A percentile compares a stretch with the other conserved stretches of the same genome.
These are phyloP conservation scores for Pteruthius melanotis DNA, from an alignment of 2,113 vertebrate genomes.

Conservation along the genomic window DNA sequence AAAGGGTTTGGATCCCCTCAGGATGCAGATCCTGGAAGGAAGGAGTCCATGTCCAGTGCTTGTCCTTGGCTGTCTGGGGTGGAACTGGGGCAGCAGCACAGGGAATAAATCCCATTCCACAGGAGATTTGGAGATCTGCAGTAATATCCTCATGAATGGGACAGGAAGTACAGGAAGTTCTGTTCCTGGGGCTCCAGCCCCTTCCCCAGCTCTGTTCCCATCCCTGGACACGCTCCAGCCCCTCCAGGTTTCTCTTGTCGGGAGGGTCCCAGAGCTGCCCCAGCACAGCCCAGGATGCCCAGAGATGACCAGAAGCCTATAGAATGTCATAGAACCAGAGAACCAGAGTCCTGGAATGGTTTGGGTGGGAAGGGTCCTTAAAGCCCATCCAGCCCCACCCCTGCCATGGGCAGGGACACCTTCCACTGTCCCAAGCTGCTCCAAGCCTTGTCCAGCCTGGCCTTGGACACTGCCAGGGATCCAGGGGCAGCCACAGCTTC, in stretches of 20 bases:
- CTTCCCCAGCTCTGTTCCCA: not conserved
- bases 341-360: not conserved
- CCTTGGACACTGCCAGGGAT: not conserved
- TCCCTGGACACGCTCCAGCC: not conserved
- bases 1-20: not conserved
- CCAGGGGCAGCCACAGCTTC: not conserved
- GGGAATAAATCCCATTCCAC: not conserved
- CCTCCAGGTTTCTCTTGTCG: not conserved
- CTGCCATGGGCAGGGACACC: not conserved
- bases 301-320: not conserved
- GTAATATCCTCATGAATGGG: not conserved
- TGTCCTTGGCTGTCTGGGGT: not conserved
- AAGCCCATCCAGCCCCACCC: accelerated
- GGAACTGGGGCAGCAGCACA: not conserved
- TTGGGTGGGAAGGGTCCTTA: not conserved
- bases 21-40: not conserved
- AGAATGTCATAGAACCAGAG: not conserved
- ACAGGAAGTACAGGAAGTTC: not conserved
- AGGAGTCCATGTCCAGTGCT: not conserved
- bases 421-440: not conserved
- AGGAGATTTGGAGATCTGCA: not conserved
- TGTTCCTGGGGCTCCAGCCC: not conserved
- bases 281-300: not conserved
- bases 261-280: not conserved
- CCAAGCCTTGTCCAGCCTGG: not conserved